Conservation (phyloP, 2,113 vertebrate species). For the Pteronura brasiliensis region DNA sequence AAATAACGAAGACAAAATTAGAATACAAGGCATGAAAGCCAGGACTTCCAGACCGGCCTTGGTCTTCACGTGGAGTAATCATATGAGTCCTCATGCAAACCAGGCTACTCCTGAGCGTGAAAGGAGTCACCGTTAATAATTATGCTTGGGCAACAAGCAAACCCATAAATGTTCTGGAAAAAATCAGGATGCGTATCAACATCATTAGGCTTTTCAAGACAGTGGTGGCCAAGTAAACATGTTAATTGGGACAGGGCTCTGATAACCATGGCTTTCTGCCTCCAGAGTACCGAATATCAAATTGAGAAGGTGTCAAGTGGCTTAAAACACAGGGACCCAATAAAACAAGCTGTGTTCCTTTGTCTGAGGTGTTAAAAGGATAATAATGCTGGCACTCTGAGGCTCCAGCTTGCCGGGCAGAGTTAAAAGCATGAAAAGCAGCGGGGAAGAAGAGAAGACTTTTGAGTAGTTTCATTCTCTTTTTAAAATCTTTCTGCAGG, state of each 20-base stretch:
- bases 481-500: not conserved
- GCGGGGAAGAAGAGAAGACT: not conserved
- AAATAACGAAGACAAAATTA: not conserved
- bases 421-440: not conserved
- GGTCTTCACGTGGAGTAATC: not conserved
- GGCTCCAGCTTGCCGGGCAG: rapidly evolving
- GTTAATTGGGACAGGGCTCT: not conserved
- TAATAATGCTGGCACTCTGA: not conserved
- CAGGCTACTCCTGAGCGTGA: not conserved
- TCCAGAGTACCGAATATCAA: not conserved
- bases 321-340: not conserved
- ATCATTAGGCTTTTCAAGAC: not conserved
- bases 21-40: not conserved
- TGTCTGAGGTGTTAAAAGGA: not conserved
- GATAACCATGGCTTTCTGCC: not conserved
- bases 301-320: not conserved
- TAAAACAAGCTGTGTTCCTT: not conserved
- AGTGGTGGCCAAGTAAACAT: not conserved
- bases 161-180: not conserved
- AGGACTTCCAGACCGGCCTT: not conserved
- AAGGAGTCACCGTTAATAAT: not conserved
- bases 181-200: not conserved
- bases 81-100: not conserved
- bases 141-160: not conserved
- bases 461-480: not conserved